Conservation (phyloP, 2,888 invertebrate genomes). For the Conops quadrifasciatus region DNA sequence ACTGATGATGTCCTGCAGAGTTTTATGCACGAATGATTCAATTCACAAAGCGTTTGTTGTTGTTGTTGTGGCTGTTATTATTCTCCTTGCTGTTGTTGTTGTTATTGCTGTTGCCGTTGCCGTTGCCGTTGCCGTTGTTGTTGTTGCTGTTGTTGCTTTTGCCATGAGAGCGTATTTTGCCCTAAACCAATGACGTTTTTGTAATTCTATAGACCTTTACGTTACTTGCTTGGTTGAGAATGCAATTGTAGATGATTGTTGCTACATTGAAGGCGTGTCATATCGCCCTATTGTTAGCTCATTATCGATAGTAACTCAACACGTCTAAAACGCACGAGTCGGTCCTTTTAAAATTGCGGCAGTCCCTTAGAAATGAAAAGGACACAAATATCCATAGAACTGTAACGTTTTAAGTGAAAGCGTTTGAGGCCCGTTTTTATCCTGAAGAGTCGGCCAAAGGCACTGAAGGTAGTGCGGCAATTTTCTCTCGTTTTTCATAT, state of each 20-base stretch:
- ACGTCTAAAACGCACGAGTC: neutral
- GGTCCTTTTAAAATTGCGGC: no score
- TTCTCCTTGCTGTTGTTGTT: neutral
- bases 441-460: no score
- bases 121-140: neutral
- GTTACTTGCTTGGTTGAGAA: neutral
- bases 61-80: neutral
- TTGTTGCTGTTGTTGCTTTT: neutral
- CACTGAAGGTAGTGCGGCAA: no score
- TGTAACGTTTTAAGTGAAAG: no score
- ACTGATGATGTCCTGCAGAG: conserved; percentile 29
- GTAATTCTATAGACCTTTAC: no score
- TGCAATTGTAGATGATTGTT: conserved; percentile 23
- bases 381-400: no score
- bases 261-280: conserved; percentile 33
- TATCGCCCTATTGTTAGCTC: conserved; percentile 29
- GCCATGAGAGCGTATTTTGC: no score
- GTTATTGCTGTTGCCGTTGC: neutral
- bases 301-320: conserved; percentile 26
- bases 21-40: neutral
- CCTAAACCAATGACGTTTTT: no score
- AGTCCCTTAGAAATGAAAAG: no score
- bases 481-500: no score
- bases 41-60: conserved; percentile 4
- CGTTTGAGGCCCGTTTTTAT: no score